phyloP scores from a whole-genome alignment of 2,797 vertebrate species.

The Neosalanx taihuensis region DNA sequence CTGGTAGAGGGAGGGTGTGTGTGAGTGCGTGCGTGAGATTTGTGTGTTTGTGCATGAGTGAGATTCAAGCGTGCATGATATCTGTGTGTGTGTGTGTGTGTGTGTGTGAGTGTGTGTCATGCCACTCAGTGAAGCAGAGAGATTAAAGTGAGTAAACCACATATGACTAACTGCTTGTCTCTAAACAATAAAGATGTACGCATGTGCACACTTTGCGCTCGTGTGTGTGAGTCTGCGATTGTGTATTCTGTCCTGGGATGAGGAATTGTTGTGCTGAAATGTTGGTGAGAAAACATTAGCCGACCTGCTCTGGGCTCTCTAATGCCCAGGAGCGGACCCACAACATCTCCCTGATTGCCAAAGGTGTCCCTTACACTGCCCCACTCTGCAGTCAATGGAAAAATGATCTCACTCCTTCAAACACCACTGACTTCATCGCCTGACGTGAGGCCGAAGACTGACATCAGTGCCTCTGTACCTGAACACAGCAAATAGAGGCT shows the following conservation, averaged over 20 bases:
- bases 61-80: slow-evolving; percentile 6
- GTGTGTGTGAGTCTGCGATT: not conserved
- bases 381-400: slow-evolving; percentile 67
- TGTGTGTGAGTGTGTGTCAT: slow-evolving; percentile 27
- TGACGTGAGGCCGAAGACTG: slow-evolving; percentile 51
- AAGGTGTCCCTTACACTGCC: slow-evolving; percentile 72
- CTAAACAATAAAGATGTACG: slow-evolving; percentile 20
- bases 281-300: slow-evolving; percentile 42
- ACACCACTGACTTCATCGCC: slow-evolving; percentile 68
- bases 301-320: slow-evolving; percentile 19
- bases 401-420: slow-evolving; percentile 75
- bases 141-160: slow-evolving; percentile 39
- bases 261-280: slow-evolving; percentile 1
- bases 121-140: slow-evolving; percentile 33
- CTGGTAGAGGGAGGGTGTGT: slow-evolving; percentile 22
- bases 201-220: not conserved
- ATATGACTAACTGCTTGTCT: slow-evolving; percentile 47
- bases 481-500: slow-evolving; percentile 38
- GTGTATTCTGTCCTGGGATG: not conserved
- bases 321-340: slow-evolving; percentile 48
- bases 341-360: slow-evolving; percentile 54
- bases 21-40: slow-evolving; percentile 28
- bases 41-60: slow-evolving; percentile 21
- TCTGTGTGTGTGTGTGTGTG: slow-evolving; percentile 16
- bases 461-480: slow-evolving; percentile 64